Conservation (phyloP, 2,888 invertebrate species). For the Sepioteuthis lessoniana region DNA sequence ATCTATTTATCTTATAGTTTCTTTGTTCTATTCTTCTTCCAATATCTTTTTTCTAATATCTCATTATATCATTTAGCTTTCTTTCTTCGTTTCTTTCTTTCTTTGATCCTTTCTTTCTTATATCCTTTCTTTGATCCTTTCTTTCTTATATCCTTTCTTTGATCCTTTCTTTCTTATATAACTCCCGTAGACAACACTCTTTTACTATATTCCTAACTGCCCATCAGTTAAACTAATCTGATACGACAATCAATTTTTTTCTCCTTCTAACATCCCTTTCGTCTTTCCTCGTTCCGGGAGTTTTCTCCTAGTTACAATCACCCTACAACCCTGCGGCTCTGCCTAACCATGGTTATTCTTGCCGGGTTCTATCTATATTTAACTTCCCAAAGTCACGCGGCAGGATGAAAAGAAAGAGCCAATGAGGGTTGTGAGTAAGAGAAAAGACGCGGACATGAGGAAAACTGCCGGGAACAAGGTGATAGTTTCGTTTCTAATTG, state of each 20-base stretch:
- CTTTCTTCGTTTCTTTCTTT: too few relatives aligned
- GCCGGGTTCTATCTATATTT: background rate
- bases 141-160: too few relatives aligned
- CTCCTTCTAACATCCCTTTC: background rate
- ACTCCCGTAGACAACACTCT: background rate
- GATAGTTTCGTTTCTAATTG: background rate
- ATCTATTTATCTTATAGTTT: too few relatives aligned
- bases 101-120: too few relatives aligned
- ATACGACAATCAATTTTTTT: background rate
- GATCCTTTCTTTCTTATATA: too few relatives aligned
- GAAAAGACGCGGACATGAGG: background rate
- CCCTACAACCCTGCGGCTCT: background rate
- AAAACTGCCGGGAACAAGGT: background rate
- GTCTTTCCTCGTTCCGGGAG: background rate
- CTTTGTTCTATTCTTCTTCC: too few relatives aligned
- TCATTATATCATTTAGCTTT: too few relatives aligned
- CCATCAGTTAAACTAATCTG: background rate
- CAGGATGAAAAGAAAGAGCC: conserved; percentile 7
- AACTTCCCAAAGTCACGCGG: background rate
- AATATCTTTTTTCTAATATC: too few relatives aligned
- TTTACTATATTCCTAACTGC: background rate
- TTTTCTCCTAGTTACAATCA: background rate
- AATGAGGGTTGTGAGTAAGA: background rate
- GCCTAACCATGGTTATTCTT: background rate
- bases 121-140: too few relatives aligned